Percentiles rank a stretch among this genome's conserved stretches.
These are phyloP conservation scores for Sebastes hubbsi DNA, from an alignment of 2,797 vertebrate genomes.

Conservation along the genomic window DNA sequence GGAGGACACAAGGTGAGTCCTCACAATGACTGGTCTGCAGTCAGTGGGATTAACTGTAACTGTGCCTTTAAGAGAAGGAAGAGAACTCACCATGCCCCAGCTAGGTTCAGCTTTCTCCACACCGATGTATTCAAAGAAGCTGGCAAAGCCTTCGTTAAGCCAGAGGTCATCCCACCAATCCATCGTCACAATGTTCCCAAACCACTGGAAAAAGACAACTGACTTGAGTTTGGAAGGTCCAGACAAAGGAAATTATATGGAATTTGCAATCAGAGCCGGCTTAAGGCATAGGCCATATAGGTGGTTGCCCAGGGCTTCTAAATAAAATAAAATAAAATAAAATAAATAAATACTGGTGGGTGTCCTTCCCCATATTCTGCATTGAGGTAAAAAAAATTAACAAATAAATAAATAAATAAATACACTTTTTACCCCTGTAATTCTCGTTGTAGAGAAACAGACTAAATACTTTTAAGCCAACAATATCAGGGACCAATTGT, in stretches of 20 bases:
- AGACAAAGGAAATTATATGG: not conserved
- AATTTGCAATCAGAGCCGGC: too few relatives aligned
- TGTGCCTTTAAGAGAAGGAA: not conserved
- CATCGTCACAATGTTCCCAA: slow-evolving; percentile 98
- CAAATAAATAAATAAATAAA: too few relatives aligned
- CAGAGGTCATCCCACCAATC: slow-evolving; percentile 99
- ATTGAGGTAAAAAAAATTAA: too few relatives aligned
- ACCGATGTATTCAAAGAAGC: slow-evolving; percentile 95
- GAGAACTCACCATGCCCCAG: slow-evolving; percentile 90
- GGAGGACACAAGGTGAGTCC: not conserved
- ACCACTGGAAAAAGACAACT: slow-evolving; percentile 88
- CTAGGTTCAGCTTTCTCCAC: slow-evolving; percentile 80
- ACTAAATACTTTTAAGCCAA: too few relatives aligned
- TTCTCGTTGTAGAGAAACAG: too few relatives aligned
- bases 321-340: too few relatives aligned
- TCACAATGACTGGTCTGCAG: not conserved
- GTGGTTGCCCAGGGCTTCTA: too few relatives aligned
- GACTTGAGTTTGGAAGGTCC: not conserved
- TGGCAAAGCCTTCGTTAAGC: slow-evolving; percentile 98
- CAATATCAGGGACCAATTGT: too few relatives aligned
- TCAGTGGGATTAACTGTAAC: not conserved
- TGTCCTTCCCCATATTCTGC: too few relatives aligned
- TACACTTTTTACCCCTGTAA: too few relatives aligned
- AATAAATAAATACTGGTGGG: too few relatives aligned
- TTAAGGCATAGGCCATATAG: too few relatives aligned